A percentile compares a stretch with the other conserved stretches of the same genome.
Conservation (phyloP, 2,888 invertebrate species). For the Frankliniella intonsa region DNA sequence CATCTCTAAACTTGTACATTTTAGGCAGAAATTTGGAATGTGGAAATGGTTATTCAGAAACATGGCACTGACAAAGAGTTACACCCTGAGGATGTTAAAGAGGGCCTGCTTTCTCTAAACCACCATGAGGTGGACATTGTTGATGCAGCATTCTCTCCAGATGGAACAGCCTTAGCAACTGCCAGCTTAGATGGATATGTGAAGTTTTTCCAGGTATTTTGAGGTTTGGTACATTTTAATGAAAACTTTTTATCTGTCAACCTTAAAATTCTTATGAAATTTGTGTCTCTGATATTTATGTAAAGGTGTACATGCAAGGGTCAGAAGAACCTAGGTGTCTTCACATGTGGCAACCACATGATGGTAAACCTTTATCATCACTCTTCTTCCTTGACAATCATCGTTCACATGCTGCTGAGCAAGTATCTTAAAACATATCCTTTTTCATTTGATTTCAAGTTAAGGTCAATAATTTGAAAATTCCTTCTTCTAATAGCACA, state of each 20-base stretch:
- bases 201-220: constrained; percentile 80
- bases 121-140: constrained; percentile 64
- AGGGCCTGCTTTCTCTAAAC: constrained; percentile 55
- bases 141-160: constrained; percentile 87
- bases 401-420: constrained; percentile 72
- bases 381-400: constrained; percentile 94
- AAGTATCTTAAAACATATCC: constrained; percentile 46
- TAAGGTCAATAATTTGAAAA: constrained; percentile 31
- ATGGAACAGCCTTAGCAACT: constrained; percentile 89
- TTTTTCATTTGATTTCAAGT: constrained; percentile 31
- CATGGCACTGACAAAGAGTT: constrained; percentile 47
- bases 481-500: constrained; percentile 48
- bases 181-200: constrained; percentile 84
- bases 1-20: constrained; percentile 41
- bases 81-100: constrained; percentile 45
- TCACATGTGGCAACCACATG: constrained; percentile 91
- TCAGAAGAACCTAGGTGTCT: constrained; percentile 67
- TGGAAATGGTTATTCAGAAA: constrained; percentile 48
- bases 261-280: neutral
- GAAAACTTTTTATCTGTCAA: constrained; percentile 10
- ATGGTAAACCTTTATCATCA: constrained; percentile 77
- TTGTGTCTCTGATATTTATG: neutral
- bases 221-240: neutral
- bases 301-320: constrained; percentile 61
- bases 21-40: constrained; percentile 55